Percentiles rank a stretch among this genome's conserved stretches.
These are phyloP conservation scores for Galerucella pusilla DNA, from an alignment of 2,888 invertebrate genomes.

Conservation along the genomic window DNA sequence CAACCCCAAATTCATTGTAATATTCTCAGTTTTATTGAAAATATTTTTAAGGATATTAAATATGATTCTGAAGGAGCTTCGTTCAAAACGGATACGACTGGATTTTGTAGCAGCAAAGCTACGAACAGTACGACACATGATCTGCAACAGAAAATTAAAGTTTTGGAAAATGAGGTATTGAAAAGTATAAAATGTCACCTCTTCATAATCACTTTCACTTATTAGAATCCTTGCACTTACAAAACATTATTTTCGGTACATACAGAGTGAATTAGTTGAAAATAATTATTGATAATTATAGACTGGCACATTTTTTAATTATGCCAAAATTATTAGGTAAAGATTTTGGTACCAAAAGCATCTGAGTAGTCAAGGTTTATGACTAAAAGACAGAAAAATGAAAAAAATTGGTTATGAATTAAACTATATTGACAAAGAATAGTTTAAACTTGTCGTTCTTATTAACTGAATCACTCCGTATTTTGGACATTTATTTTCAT, in stretches of 20 bases:
- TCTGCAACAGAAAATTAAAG: slow-evolving; percentile 50
- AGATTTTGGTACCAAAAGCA: too few species aligned
- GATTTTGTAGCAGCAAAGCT: slow-evolving; percentile 44
- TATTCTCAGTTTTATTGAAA: neutral
- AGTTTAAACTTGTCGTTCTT: neutral
- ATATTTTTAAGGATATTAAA: slow-evolving; percentile 50
- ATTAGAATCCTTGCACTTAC: too few species aligned
- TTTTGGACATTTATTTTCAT: neutral
- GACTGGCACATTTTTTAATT: too few species aligned
- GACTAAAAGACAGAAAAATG: too few species aligned
- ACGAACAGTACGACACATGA: slow-evolving; percentile 42
- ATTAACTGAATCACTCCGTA: slow-evolving; percentile 2
- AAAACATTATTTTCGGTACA: neutral
- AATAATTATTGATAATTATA: too few species aligned
- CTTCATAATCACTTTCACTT: neutral
- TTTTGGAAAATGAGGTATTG: slow-evolving; percentile 52
- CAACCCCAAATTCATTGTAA: neutral
- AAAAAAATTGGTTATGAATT: too few species aligned
- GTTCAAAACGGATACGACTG: slow-evolving; percentile 48
- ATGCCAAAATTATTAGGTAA: too few species aligned
- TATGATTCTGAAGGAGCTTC: slow-evolving; percentile 50
- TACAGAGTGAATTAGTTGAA: neutral
- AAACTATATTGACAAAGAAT: too few species aligned
- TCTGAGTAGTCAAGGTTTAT: too few species aligned
- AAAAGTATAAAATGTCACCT: neutral